Evolutionary conservation across 2,797 vertebrate genomes (phyloP).

Genomic region (Crax fasciolata): DNA sequence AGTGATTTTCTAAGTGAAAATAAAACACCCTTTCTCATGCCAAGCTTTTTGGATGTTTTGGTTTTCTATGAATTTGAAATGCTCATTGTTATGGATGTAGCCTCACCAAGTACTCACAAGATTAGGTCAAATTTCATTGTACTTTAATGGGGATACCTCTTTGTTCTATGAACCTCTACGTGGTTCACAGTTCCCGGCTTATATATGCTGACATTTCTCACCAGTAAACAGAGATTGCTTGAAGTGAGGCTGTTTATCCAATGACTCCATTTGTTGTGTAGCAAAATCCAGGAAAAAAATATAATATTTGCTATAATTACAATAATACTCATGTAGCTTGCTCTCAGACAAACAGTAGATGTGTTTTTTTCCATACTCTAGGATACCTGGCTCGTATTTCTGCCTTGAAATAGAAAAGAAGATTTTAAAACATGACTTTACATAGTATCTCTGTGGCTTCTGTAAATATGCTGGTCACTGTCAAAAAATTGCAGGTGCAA

Average conservation of each 20-base stretch:
- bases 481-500: constrained; percentile 21
- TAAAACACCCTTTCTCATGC: not conserved
- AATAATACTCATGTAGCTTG: not conserved
- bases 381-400: not conserved
- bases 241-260: not conserved
- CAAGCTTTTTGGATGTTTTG: not conserved
- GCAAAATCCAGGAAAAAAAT: not conserved
- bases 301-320: not conserved
- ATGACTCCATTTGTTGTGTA: not conserved
- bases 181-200: not conserved
- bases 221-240: not conserved
- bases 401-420: not conserved
- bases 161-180: rapidly evolving
- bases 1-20: not conserved
- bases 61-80: not conserved
- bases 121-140: not conserved
- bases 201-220: not conserved
- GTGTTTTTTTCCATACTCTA: not conserved
- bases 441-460: not conserved
- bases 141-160: not conserved
- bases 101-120: not conserved
- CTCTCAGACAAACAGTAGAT: not conserved
- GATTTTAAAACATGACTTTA: not conserved
- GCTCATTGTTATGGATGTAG: not conserved
- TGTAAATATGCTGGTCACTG: not conserved